Evolutionary conservation across 1,140 invertebrate species (phyloP), one percentile per base, ranked within the genome.

Genomic region (Zaprionus inermis): DNA sequence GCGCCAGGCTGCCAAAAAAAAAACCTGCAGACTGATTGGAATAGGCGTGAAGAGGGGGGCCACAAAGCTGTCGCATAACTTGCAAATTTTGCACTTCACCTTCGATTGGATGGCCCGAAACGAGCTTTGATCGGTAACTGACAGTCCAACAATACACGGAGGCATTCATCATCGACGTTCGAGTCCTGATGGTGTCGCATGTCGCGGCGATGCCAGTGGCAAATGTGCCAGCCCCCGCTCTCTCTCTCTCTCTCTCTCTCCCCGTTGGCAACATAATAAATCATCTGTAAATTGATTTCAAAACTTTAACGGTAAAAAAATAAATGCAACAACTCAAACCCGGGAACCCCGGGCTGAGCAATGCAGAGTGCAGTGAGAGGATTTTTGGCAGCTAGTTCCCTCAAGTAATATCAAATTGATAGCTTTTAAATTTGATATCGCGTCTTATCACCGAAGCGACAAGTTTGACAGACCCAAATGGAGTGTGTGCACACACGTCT

Each of bases 361-460:
- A 54, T 58, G n/a, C 55, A 16, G 34, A 51, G 20, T 70, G 58
- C 44, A 64, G 44, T 18, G 61, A 7, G 28, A 69, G 58, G 10
- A 70, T 24, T 66, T 65, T 65, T 20, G 34, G 78, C 65, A 44
- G 38, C 51, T 38, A 28, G 66, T 81, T 86, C 83, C 85, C 84
- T 55, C 46, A 90, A 74, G 85, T 89, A 89, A 89, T 89, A 89
- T 90, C 85, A 85, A 89, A 89, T 89, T 89, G 84, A 89, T 89
- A 90, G 84, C 84, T 89, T 89, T 89, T 89, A 89, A 89, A 89
- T 89, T 89, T 89, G 84, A 90, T 89, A 90, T 74, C 84, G 78
- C 84, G 78, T 89, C 84, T 89, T 89, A 90, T 81, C 84, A 84
- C 84, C 80, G 65, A 89, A 77, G 76, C 84, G 80, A 72, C 84